These are phyloP conservation scores for Drosophila crucigera DNA, from an alignment of 2,888 invertebrate species.

Conservation along the genomic window DNA sequence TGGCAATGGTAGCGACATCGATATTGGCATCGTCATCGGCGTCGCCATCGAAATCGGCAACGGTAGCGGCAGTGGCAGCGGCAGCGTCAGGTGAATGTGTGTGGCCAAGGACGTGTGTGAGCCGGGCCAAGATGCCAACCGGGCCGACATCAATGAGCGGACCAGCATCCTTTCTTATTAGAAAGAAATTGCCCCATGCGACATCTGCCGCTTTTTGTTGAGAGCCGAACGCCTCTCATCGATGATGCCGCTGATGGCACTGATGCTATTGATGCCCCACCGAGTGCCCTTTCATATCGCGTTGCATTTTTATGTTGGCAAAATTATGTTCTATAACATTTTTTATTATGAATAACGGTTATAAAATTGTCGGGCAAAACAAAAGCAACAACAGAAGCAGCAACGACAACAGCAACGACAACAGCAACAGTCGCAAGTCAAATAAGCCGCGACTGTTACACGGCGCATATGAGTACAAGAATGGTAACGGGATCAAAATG, in stretches of 20 bases:
- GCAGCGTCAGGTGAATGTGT: constrained; percentile 36
- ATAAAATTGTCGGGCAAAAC: constrained; percentile 72
- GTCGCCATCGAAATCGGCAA: constrained; percentile 5
- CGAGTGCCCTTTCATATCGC: constrained; percentile 45
- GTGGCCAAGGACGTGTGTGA: constrained; percentile 16
- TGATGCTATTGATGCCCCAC: constrained; percentile 8
- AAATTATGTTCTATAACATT: constrained; percentile 84
- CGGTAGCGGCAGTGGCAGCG: neutral
- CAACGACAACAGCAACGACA: constrained; percentile 38
- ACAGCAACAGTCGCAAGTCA: constrained; percentile 73
- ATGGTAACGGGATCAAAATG: constrained; percentile 2
- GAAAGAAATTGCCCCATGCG: constrained; percentile 72
- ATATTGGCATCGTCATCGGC: constrained; percentile 25
- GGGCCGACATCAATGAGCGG: constrained; percentile 18
- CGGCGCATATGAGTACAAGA: constrained; percentile 33
- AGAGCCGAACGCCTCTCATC: constrained; percentile 14
- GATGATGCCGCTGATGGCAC: constrained; percentile 7
- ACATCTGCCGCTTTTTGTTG: constrained; percentile 32
- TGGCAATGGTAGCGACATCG: constrained; percentile 51
- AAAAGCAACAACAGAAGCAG: constrained; percentile 46
- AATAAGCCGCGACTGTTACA: constrained; percentile 46
- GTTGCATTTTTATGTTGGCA: constrained; percentile 81
- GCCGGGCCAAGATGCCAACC: neutral
- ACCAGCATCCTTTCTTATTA: constrained; percentile 69
- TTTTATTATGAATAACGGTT: constrained; percentile 81